Conservation (phyloP, 2,113 vertebrate species). For the Naja naja region DNA sequence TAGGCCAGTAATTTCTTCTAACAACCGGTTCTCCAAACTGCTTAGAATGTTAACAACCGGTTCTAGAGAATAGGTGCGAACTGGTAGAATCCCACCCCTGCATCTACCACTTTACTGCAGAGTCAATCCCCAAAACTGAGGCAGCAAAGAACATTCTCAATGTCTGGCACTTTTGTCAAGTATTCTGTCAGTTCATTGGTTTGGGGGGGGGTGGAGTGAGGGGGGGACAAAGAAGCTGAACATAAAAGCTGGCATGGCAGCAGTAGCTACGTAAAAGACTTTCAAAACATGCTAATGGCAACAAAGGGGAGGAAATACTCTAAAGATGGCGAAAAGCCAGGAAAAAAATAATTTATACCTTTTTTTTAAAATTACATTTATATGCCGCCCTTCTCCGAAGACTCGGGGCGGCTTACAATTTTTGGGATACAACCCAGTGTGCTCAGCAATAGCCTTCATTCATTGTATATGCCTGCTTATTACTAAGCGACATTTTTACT, state of each 20-base stretch:
- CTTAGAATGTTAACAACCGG: no score
- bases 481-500: no score
- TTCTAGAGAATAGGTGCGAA: no score
- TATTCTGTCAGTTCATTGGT: not conserved
- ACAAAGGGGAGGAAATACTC: not conserved
- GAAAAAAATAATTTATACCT: not conserved
- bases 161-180: not conserved
- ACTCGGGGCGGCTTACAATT: no score
- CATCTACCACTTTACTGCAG: not conserved
- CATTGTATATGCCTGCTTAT: no score
- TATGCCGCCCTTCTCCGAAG: no score
- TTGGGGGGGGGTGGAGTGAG: fast-evolving
- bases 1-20: no score
- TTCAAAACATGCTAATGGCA: not conserved
- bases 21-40: no score
- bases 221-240: not conserved
- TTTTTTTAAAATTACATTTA: no score
- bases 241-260: not conserved
- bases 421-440: no score
- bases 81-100: no score
- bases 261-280: not conserved
- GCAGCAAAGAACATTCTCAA: not conserved
- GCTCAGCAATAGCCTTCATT: no score
- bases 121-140: not conserved
- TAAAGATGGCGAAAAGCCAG: not conserved